A percentile compares a stretch with the other conserved stretches of the same genome.
Conservation (phyloP, 1,140 invertebrate species). For the Bombus balteatus region DNA sequence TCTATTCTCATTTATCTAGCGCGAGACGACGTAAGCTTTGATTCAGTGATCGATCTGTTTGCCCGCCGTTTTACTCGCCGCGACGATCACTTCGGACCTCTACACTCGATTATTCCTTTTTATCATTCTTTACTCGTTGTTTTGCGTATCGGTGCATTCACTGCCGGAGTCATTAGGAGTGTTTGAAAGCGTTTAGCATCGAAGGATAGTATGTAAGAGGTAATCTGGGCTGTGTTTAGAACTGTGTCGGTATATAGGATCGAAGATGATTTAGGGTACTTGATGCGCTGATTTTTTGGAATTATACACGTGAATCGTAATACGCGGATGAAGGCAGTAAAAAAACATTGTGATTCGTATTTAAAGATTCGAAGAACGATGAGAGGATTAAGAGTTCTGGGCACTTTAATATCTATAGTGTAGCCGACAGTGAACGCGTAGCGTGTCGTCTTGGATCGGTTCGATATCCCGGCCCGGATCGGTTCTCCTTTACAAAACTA, state of each 20-base stretch:
- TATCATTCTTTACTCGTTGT: not conserved
- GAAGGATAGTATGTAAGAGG: not conserved
- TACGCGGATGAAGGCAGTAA: not conserved
- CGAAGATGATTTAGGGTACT: not conserved
- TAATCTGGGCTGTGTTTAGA: not conserved
- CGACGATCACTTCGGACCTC: not conserved
- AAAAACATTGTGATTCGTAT: not conserved
- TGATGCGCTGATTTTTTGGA: not conserved
- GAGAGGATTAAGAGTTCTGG: not conserved
- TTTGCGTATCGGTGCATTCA: not conserved
- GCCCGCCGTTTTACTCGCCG: not conserved
- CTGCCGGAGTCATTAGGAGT: not conserved
- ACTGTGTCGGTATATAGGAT: not conserved
- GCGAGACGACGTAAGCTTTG: slow-evolving; percentile 72
- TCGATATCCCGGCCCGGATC: not conserved
- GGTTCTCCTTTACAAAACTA: slow-evolving; percentile 64
- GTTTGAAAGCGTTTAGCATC: not conserved
- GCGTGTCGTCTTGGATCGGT: not conserved
- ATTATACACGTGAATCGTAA: not conserved
- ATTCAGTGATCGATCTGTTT: slow-evolving; percentile 71
- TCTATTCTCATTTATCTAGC: slow-evolving; percentile 76
- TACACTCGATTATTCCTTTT: not conserved
- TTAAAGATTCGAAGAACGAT: not conserved
- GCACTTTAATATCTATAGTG: not conserved
- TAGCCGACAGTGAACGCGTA: not conserved